Evolutionary conservation across 2,113 vertebrate genomes (phyloP), one percentile per base, ranked within the genome.

Genomic region (Leuciscus idus): DNA sequence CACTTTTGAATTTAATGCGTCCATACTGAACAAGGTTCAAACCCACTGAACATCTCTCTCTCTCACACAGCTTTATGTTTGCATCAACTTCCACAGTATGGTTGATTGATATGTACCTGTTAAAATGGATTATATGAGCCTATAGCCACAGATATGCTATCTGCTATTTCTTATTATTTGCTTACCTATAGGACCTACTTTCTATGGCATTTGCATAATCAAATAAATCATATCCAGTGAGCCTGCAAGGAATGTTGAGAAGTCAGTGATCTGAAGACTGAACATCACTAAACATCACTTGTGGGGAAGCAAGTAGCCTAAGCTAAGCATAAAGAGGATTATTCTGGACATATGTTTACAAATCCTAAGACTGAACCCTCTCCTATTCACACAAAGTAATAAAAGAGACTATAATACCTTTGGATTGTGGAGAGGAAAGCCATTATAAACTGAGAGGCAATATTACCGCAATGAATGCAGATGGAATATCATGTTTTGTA

Each of bases 401-500:
- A 48, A 23, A 64, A 30, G 19, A 23, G 1, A 36, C 33, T 66
- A 50, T 52, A 81, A 82, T 82, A 70, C 28, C 79, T 23, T 70
- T 70, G 62, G 28, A 36, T 68, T 36, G 9, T 52, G 46, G 46
- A 68, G 80, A 82, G 52, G 9, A 70, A 82, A 82, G 81, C 46
- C 46, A 82, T 43, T 80, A 61, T 61, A 43, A 61, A 52, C 62
- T 70, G 46, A 30, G 61, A 82, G 62, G 81, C 46, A 33, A 52
- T 52, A 70, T 68, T 52, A 21, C 62, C 21, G 15, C 28, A 68
- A 21, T 52, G 43, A 82, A 82, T 68, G 80, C 46, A 33, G 46
- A 70, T 82, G 80, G 62, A 82, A 82, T 50, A 36, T 52, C 0
- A 23, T 68, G 62, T 70, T 82, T 82, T 70, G 19, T 52, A 55